A percentile compares a stretch with the other conserved stretches of the same genome.
Conservation (phyloP, 2,888 invertebrate genomes). For the Lagria hirta region DNA sequence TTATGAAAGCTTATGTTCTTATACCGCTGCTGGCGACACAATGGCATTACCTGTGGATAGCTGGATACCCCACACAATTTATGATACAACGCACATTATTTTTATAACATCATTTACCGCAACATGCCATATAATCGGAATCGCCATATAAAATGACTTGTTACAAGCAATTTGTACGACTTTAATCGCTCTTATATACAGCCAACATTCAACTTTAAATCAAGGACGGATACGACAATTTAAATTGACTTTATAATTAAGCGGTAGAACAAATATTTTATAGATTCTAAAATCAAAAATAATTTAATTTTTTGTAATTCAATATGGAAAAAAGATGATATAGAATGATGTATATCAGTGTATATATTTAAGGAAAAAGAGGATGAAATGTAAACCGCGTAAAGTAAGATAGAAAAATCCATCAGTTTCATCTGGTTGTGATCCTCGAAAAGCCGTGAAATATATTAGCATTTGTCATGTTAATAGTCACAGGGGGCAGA, state of each 20-base stretch:
- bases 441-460: slow-evolving; percentile 53
- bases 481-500: slow-evolving; percentile 54
- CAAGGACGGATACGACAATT: no score
- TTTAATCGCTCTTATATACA: no score
- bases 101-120: slow-evolving; percentile 23
- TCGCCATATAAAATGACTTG: slow-evolving; percentile 12
- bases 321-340: no score
- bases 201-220: no score
- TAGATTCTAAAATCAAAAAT: no score
- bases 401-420: slow-evolving; percentile 46
- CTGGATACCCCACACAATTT: slow-evolving; percentile 26
- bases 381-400: slow-evolving; percentile 19
- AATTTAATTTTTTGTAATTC: no score
- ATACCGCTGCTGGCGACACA: slow-evolving; percentile 37
- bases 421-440: slow-evolving; percentile 53
- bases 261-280: no score
- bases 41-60: slow-evolving; percentile 43
- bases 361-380: slow-evolving; percentile 14
- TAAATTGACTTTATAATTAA: no score
- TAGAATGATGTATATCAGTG: no score
- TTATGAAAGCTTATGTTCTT: slow-evolving; percentile 53
- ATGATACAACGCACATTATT: slow-evolving; percentile 22
- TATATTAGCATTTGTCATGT: slow-evolving; percentile 57
- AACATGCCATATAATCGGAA: slow-evolving; percentile 19
- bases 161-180: slow-evolving; percentile 12